phyloP scores from a whole-genome alignment of 2,113 vertebrate species.

The Chinchilla lanigera region DNA sequence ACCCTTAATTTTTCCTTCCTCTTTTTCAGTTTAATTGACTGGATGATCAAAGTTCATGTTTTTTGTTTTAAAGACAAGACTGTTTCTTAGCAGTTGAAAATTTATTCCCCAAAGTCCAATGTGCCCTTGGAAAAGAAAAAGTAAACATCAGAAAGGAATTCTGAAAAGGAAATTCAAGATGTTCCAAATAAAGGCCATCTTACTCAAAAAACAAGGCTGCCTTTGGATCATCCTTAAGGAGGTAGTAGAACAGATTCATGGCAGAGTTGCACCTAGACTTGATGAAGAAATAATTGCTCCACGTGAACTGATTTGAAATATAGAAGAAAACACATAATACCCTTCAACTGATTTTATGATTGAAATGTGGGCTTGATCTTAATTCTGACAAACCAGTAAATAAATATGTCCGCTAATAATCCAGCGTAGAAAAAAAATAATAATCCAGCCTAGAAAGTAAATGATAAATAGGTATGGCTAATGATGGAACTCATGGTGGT shows the following conservation, averaged over 20 bases:
- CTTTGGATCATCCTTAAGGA: neutral
- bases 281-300: neutral
- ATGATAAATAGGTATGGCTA: neutral
- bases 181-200: neutral
- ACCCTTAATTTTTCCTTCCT: neutral
- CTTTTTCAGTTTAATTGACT: neutral
- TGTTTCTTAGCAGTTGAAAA: neutral
- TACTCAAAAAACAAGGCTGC: neutral
- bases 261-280: neutral
- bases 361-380: slow-evolving; percentile 1
- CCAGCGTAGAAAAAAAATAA: neutral
- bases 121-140: neutral
- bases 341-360: neutral
- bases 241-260: neutral
- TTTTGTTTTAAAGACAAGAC: neutral
- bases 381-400: neutral
- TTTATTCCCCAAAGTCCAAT: neutral
- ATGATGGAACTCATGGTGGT: neutral
- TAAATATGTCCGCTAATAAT: neutral
- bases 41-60: neutral
- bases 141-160: neutral
- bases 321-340: slow-evolving; percentile 16
- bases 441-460: neutral
- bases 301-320: neutral
- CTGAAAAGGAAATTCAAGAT: neutral